Evolutionary conservation across 1,140 invertebrate species (phyloP).

Genomic region (Hycleus cichorii): DNA sequence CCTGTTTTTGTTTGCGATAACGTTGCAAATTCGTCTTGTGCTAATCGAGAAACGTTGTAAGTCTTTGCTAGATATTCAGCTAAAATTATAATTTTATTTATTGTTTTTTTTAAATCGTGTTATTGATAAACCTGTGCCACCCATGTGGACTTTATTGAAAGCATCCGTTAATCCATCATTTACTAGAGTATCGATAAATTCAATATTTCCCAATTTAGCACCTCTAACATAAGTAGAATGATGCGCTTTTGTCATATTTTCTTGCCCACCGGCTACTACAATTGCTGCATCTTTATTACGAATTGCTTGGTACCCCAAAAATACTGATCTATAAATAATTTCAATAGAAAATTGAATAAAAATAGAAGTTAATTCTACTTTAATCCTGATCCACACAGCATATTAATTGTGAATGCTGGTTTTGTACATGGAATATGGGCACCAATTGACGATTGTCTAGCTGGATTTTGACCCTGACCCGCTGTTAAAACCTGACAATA

Average conservation of each 20-base stretch:
- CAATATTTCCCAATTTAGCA: constrained; percentile 61
- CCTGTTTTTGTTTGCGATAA: constrained; percentile 66
- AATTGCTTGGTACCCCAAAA: constrained; percentile 63
- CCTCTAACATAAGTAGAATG: constrained; percentile 64
- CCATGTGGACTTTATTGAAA: constrained; percentile 75
- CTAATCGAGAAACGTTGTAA: constrained; percentile 59
- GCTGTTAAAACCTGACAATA: constrained; percentile 55
- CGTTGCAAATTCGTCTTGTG: constrained; percentile 69
- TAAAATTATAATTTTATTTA: constrained; percentile 31
- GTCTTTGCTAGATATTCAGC: constrained; percentile 74
- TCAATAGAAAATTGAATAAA: constrained; percentile 11
- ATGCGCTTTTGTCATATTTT: constrained; percentile 76
- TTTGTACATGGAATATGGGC: constrained; percentile 68
- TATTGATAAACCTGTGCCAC: constrained; percentile 59
- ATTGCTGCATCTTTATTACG: constrained; percentile 60
- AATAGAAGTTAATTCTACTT: constrained; percentile 48
- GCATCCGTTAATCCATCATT: constrained; percentile 76
- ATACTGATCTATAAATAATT: constrained; percentile 52
- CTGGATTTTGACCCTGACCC: constrained; percentile 80
- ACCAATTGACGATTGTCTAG: constrained; percentile 68
- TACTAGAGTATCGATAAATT: constrained; percentile 64
- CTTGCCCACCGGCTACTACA: constrained; percentile 77
- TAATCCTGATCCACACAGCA: constrained; percentile 82
- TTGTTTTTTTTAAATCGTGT: too few relatives aligned
- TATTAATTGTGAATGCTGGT: constrained; percentile 71